Percentiles rank a stretch among this genome's conserved stretches.
Conservation (phyloP, 2,888 invertebrate genomes). For the Cataglyphis altisquamis region DNA sequence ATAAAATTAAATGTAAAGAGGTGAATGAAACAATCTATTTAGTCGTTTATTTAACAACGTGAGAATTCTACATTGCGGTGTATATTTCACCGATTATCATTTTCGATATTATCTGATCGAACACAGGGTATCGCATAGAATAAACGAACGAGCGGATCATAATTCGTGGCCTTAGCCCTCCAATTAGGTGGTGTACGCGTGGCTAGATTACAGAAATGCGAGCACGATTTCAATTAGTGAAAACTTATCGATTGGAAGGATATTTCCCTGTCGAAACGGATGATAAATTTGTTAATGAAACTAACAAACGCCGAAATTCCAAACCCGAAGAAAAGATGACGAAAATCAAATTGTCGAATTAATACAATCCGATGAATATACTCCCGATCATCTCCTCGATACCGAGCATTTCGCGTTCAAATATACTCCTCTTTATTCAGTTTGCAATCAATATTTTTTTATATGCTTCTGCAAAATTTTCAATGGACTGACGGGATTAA, state of each 20-base stretch:
- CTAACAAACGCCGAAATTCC: conserved; percentile 36
- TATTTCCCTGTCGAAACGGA: conserved; percentile 59
- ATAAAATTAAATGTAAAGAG: background rate
- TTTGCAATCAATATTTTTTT: conserved; percentile 44
- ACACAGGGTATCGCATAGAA: conserved; percentile 23
- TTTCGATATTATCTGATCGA: conserved; percentile 30
- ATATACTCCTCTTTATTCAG: conserved; percentile 42
- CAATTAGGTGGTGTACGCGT: conserved; percentile 58
- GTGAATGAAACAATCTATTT: background rate
- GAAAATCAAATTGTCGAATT: conserved; percentile 25
- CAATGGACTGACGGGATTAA: background rate
- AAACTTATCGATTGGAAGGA: conserved; percentile 67
- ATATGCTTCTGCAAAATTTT: background rate
- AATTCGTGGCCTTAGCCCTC: conserved; percentile 56
- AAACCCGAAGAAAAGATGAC: conserved; percentile 31
- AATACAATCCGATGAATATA: background rate
- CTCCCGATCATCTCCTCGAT: conserved; percentile 23
- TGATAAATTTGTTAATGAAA: conserved; percentile 45
- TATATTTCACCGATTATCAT: conserved; percentile 20
- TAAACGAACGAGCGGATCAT: conserved; percentile 53
- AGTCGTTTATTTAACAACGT: conserved; percentile 25
- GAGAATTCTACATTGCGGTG: background rate
- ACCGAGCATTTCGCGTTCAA: background rate
- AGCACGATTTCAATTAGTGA: conserved; percentile 68
- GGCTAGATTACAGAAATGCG: conserved; percentile 60